Evolutionary conservation across 2,888 invertebrate species (phyloP).

Genomic region (Xylophagus ater): DNA sequence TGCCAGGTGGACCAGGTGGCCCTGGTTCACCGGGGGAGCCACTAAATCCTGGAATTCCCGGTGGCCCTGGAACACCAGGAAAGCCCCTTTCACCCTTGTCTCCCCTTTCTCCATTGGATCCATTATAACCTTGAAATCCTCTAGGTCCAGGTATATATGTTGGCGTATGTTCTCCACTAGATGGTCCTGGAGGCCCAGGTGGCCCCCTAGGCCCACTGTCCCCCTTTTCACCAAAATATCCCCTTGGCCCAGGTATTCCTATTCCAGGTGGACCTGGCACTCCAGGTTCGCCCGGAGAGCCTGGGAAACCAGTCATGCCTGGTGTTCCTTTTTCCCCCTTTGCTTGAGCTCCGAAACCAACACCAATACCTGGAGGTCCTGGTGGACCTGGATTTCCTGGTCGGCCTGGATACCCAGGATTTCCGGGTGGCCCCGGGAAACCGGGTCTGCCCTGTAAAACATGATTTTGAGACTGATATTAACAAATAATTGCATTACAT

Average conservation of each 20-base stretch:
- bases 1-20: no score
- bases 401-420: slow-evolving; percentile 15
- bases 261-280: slow-evolving; percentile 34
- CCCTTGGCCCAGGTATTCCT: slow-evolving; percentile 6
- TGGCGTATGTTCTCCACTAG: no score
- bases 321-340: slow-evolving; percentile 26
- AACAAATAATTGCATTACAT: neutral
- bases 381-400: slow-evolving; percentile 20
- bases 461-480: neutral
- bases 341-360: neutral
- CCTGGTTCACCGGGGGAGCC: slow-evolving; percentile 11
- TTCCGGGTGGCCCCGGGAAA: slow-evolving; percentile 27
- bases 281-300: slow-evolving; percentile 11
- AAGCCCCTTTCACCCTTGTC: slow-evolving; percentile 27
- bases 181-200: slow-evolving; percentile 43
- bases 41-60: slow-evolving; percentile 8
- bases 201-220: slow-evolving; percentile 45
- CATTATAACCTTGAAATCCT: no score
- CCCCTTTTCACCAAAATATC: slow-evolving; percentile 22
- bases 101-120: slow-evolving; percentile 10
- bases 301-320: slow-evolving; percentile 21
- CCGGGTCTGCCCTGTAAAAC: slow-evolving; percentile 22
- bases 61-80: slow-evolving; percentile 7
- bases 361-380: slow-evolving; percentile 40
- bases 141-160: no score